These are phyloP conservation scores for Ganaspis brasiliensis DNA, from an alignment of 2,888 invertebrate genomes.

Conservation along the genomic window DNA sequence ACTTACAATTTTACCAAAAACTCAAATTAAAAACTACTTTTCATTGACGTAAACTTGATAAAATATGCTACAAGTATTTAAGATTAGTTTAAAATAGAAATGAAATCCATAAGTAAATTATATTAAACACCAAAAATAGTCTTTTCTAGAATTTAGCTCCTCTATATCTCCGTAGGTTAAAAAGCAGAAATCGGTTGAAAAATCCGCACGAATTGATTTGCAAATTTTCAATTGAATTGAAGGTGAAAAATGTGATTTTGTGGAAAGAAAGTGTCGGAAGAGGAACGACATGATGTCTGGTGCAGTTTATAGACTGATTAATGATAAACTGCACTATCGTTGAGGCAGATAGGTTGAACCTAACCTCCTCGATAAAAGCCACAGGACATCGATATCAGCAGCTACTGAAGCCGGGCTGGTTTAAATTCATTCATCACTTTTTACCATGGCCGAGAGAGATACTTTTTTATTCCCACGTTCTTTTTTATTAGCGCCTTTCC, in stretches of 20 bases:
- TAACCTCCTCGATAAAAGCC: conserved; percentile 14
- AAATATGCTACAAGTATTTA: no score
- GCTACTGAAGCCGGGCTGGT: conserved; percentile 50
- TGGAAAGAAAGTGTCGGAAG: conserved; percentile 18
- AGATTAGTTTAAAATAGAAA: no score
- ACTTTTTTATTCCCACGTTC: conserved; percentile 43
- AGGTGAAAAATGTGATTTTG: conserved; percentile 5
- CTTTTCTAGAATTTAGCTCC: no score
- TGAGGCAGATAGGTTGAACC: not conserved
- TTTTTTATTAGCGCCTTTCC: conserved; percentile 44
- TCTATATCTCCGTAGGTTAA: no score
- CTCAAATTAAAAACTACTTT: no score
- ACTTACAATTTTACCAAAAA: no score
- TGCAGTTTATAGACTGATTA: conserved; percentile 59
- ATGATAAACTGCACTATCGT: conserved; percentile 63
- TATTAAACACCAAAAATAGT: no score
- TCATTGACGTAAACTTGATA: no score
- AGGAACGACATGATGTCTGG: conserved; percentile 41
- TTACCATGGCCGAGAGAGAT: conserved; percentile 50
- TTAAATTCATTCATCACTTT: conserved; percentile 66
- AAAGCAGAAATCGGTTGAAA: no score
- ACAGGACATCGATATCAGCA: conserved; percentile 21
- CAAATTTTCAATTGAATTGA: not conserved
- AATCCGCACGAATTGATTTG: not conserved
- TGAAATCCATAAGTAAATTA: no score